phyloP scores from a whole-genome alignment of 2,113 vertebrate species.

The Himantopus leucocephalus region DNA sequence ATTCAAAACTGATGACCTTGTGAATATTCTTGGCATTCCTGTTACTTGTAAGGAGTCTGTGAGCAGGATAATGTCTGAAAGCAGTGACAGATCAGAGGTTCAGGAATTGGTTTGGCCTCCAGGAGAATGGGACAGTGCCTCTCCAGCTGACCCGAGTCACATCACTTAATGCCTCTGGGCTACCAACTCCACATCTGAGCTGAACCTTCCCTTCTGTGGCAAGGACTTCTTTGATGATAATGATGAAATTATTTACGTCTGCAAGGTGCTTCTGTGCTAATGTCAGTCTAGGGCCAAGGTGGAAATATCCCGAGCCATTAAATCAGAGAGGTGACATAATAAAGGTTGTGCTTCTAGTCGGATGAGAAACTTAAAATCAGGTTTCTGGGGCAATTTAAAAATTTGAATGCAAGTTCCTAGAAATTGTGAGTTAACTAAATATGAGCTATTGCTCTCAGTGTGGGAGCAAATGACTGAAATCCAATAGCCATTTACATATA shows the following conservation, averaged over 20 bases:
- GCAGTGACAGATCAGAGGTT: background rate
- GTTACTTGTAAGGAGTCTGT: background rate
- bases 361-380: background rate
- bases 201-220: background rate
- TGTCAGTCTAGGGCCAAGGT: background rate
- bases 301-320: background rate
- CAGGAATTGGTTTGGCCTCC: background rate
- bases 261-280: background rate
- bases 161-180: background rate
- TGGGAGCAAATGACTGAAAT: background rate
- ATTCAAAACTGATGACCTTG: background rate
- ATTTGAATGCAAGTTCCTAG: background rate
- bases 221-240: background rate
- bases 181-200: background rate
- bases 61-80: background rate
- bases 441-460: background rate
- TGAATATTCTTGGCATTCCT: background rate
- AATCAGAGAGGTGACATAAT: background rate
- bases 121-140: background rate
- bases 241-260: background rate
- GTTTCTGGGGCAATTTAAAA: background rate
- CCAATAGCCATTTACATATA: background rate
- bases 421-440: fast-evolving
- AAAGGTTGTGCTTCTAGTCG: background rate
- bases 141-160: background rate